phyloP scores from a whole-genome alignment of 2,113 vertebrate genomes.

The Larimichthys crocea region DNA sequence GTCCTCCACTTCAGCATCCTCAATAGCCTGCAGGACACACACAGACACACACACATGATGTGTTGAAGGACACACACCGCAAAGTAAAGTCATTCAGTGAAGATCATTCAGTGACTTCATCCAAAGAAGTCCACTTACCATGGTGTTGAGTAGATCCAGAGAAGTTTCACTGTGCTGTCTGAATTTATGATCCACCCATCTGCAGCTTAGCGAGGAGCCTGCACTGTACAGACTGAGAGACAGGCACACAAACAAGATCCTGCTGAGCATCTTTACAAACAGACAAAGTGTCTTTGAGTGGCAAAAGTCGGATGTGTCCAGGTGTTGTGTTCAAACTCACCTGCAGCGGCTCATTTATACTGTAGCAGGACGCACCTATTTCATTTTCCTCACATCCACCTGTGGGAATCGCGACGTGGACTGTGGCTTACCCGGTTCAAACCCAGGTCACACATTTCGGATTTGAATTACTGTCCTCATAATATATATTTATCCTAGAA shows the following conservation, averaged over 20 bases:
- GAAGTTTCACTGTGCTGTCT: constrained; percentile 36
- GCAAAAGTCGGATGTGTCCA: not conserved
- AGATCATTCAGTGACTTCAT: not conserved
- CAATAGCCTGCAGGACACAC: constrained; percentile 49
- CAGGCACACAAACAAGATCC: constrained; percentile 52
- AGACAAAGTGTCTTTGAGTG: not conserved
- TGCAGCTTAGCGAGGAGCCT: constrained; percentile 62
- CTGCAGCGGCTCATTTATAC: constrained; percentile 33
- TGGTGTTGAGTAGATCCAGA: constrained; percentile 43
- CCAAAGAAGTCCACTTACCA: constrained; percentile 60
- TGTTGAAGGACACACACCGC: not conserved
- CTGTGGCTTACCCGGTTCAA: too few relatives aligned
- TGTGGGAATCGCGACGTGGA: too few relatives aligned
- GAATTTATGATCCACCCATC: constrained; percentile 73
- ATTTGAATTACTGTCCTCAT: too few relatives aligned
- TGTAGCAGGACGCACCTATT: not conserved
- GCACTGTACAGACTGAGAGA: constrained; percentile 40
- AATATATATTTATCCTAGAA: too few relatives aligned
- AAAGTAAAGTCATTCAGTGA: not conserved
- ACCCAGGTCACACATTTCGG: too few relatives aligned
- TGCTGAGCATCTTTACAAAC: constrained; percentile 42
- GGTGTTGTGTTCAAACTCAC: constrained; percentile 14
- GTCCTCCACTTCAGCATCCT: constrained; percentile 4
- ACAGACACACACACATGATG: constrained; percentile 16
- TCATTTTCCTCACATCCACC: constrained; percentile 28